A percentile compares a stretch with the other conserved stretches of the same genome.
phyloP scores from a whole-genome alignment of 2,888 invertebrate genomes.

The Seira ritae region DNA sequence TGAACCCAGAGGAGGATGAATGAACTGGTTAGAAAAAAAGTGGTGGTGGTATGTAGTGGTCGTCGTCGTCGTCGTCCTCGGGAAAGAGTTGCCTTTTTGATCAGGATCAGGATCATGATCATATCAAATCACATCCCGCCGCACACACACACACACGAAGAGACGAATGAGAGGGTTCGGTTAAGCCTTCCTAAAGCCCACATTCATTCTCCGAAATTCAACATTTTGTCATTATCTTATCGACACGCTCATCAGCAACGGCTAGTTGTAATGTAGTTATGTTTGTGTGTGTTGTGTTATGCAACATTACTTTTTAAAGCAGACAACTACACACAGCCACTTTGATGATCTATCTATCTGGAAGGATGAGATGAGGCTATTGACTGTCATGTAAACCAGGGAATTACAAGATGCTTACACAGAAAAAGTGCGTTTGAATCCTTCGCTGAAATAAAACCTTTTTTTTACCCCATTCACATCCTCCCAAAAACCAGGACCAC shows the following conservation, averaged over 20 bases:
- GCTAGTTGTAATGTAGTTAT: slow-evolving; percentile 32
- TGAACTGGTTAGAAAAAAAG: not conserved
- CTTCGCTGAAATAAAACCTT: slow-evolving; percentile 12
- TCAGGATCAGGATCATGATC: too few relatives aligned
- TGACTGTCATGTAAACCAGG: slow-evolving; percentile 55
- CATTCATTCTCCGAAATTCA: slow-evolving; percentile 15
- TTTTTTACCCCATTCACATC: slow-evolving; percentile 19
- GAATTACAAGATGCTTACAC: slow-evolving; percentile 34
- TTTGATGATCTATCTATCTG: slow-evolving; percentile 57
- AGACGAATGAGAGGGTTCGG: slow-evolving; percentile 31
- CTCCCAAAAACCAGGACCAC: slow-evolving; percentile 23
- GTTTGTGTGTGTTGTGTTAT: too few relatives aligned
- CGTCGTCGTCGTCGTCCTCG: too few relatives aligned
- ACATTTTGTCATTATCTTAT: slow-evolving; percentile 62
- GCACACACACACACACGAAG: too few relatives aligned
- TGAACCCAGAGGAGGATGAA: not conserved
- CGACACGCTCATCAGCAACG: slow-evolving; percentile 43
- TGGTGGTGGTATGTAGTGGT: too few relatives aligned
- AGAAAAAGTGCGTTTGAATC: too few relatives aligned
- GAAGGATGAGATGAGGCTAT: slow-evolving; percentile 35
- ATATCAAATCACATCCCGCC: too few relatives aligned
- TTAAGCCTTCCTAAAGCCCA: slow-evolving; percentile 4
- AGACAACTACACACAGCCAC: slow-evolving; percentile 56
- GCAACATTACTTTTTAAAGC: slow-evolving; percentile 44
- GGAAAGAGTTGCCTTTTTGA: slow-evolving; percentile 36